A percentile compares a stretch with the other conserved stretches of the same genome.
phyloP scores from a whole-genome alignment of 2,113 vertebrate genomes.

The Parus major region DNA sequence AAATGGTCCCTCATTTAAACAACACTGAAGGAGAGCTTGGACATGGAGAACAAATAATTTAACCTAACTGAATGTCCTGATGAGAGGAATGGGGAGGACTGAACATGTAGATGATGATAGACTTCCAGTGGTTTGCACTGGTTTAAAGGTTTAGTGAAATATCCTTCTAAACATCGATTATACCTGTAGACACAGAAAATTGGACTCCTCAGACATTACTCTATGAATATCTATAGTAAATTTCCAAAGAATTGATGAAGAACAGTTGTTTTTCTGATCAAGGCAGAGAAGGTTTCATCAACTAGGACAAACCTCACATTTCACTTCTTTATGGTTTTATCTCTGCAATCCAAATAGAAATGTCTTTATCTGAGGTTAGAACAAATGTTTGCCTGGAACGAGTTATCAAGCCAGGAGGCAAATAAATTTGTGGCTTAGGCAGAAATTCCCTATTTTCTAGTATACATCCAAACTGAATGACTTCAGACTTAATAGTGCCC shows the following conservation, averaged over 20 bases:
- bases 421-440: not conserved
- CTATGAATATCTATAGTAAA: not conserved
- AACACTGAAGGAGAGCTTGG: not conserved
- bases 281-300: not conserved
- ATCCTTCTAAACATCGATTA: not conserved
- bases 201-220: not conserved
- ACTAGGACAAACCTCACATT: not conserved
- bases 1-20: slow-evolving; percentile 23
- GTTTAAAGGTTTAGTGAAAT: not conserved
- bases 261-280: not conserved
- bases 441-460: not conserved
- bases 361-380: not conserved
- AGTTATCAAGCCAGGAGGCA: not conserved
- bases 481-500: not conserved
- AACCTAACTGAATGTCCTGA: not conserved
- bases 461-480: not conserved
- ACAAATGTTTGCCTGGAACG: not conserved
- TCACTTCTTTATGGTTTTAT: not conserved
- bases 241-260: not conserved
- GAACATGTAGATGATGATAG: not conserved
- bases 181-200: not conserved
- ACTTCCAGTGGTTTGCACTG: not conserved
- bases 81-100: not conserved
- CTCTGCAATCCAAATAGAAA: not conserved
- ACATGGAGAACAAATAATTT: not conserved